These are phyloP conservation scores for Pachliopta kotzebuea DNA, from an alignment of 2,888 invertebrate genomes.

Conservation along the genomic window DNA sequence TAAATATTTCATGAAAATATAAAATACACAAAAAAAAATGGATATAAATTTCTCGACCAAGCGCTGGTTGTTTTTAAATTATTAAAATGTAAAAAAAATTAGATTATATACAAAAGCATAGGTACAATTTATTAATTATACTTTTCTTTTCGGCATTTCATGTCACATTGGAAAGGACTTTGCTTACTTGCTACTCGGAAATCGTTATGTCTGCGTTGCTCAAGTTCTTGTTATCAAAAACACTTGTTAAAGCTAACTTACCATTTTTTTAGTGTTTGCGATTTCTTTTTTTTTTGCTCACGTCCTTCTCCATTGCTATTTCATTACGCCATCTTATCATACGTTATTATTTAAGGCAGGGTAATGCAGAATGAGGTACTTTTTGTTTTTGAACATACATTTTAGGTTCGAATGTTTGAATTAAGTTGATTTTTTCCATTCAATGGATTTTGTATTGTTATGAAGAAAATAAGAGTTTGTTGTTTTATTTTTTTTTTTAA, in stretches of 20 bases:
- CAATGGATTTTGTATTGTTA: conserved; percentile 78
- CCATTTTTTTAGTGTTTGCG: conserved; percentile 59
- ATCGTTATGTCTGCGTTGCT: conserved; percentile 45
- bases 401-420: conserved; percentile 77
- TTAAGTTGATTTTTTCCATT: conserved; percentile 77
- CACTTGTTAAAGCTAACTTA: conserved; percentile 54
- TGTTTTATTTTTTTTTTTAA: conserved; percentile 60
- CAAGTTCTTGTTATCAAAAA: conserved; percentile 38
- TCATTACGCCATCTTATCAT: conserved; percentile 74
- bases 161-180: conserved; percentile 69
- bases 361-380: conserved; percentile 78
- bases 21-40: conserved; percentile 80
- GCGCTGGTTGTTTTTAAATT: conserved; percentile 81
- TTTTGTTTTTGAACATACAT: conserved; percentile 68
- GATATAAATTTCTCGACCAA: conserved; percentile 80
- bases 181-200: conserved; percentile 56
- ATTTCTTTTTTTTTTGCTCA: conserved; percentile 68
- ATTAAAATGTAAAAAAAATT: conserved; percentile 81
- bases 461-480: conserved; percentile 74
- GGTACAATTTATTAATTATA: conserved; percentile 81
- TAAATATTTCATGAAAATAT: conserved; percentile 80
- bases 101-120: conserved; percentile 79
- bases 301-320: conserved; percentile 76
- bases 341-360: conserved; percentile 78
- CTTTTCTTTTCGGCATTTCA: conserved; percentile 78